Base-by-base conservation (phyloP, 2,797 vertebrate species). In the Sebastes oblongus region DNA sequence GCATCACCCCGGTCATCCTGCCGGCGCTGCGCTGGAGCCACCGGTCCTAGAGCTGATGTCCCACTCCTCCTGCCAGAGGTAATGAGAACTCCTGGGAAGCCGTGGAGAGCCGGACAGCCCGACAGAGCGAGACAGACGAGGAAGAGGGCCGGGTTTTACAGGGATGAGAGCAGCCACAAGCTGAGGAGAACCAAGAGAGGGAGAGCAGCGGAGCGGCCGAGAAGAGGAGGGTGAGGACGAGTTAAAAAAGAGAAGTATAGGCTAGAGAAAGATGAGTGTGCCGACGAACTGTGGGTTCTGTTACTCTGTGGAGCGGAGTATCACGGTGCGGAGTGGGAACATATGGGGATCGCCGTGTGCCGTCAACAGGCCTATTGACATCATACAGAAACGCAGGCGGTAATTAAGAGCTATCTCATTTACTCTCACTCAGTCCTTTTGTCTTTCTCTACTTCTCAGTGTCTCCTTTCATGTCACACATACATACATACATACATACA, bases 291-390 rank as follows among this genome's bases (percentile, higher is more conserved):
- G 91, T 86, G 95, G 93, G 52, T 93, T 93, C 77, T 92, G 90
- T 79, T 86, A 88, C 86, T 92, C 92, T 24, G 88, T 85, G 78
- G 95, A 96, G 78, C 89, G 91, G 50, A 87, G 91, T 62, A 69
- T 93, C 81, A 93, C 86, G 60, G 88, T 95, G 85, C 85, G 91
- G 65, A 93, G 88, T 61, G 92, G 95, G 81, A 94, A 90, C 89
- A 88, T 94, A 59, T 92, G 92, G 88, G 95, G 95, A 82, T 96
- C 96, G 1, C 95, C 95, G 4, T 93, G 92, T 24, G 95, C 95
- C 8, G 94, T 96, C 90, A 96, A 96, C 94, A 91, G 93, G 74
- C 96, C 96, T 81, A 96, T 96, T 80, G 96, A 96, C 93, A 96
- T 96, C 89, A 91, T 89, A 67, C 94, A 96, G 89, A 96, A 93